Evolutionary conservation across 2,888 invertebrate species (phyloP).

Genomic region (Drosophila aldrichi): DNA sequence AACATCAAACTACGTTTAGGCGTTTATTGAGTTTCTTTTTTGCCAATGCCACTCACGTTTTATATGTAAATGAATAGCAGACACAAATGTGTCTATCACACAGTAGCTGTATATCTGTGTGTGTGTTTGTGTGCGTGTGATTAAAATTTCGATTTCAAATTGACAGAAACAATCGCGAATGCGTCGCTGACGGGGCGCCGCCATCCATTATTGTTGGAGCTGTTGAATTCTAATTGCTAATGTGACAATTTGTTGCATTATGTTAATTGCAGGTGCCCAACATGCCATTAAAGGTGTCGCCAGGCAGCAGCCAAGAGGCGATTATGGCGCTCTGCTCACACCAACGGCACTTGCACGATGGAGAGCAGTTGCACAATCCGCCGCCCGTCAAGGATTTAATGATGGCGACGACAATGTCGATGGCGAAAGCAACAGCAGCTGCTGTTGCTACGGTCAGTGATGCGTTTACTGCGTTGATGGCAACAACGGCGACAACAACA

Average conservation of each 20-base stretch:
- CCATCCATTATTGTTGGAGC: constrained; percentile 37
- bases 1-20: constrained; percentile 1
- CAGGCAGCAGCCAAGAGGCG: constrained; percentile 29
- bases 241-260: constrained; percentile 50
- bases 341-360: constrained; percentile 83
- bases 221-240: constrained; percentile 43
- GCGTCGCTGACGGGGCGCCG: constrained; percentile 47
- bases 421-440: constrained; percentile 31
- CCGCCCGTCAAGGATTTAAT: constrained; percentile 54
- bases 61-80: constrained; percentile 61
- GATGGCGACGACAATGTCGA: constrained; percentile 42
- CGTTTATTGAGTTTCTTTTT: constrained; percentile 26
- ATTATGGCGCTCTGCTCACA: constrained; percentile 75
- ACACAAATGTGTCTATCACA: constrained; percentile 11
- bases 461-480: constrained; percentile 53
- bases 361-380: constrained; percentile 73
- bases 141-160: constrained; percentile 57
- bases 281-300: constrained; percentile 77
- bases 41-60: constrained; percentile 63
- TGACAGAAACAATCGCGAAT: constrained; percentile 42
- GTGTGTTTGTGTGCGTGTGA: constrained; percentile 6
- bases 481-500: constrained; percentile 35
- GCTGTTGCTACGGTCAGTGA: constrained; percentile 46
- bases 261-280: constrained; percentile 84
- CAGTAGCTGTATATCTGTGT: not conserved